These are phyloP conservation scores for Chaetogeoica ovagalla DNA, from an alignment of 2,888 invertebrate species.

Conservation along the genomic window DNA sequence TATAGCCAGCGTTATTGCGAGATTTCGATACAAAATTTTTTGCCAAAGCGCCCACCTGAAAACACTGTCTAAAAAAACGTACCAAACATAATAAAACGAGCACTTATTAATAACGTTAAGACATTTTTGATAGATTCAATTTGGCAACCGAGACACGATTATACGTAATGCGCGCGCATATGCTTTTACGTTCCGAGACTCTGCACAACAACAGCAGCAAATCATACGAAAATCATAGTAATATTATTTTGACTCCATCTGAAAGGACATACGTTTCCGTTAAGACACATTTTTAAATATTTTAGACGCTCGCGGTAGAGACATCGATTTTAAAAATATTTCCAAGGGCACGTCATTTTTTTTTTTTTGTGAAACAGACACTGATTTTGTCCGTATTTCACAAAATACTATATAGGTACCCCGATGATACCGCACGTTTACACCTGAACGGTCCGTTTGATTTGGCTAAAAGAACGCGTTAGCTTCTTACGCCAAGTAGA, in stretches of 20 bases:
- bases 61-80: constrained; percentile 22
- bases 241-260: no score
- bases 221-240: background rate
- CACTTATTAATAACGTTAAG: constrained; percentile 33
- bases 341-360: background rate
- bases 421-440: background rate
- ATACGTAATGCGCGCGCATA: background rate
- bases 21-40: constrained; percentile 23
- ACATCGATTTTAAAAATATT: background rate
- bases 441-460: constrained; percentile 25
- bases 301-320: no score
- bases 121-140: constrained; percentile 33
- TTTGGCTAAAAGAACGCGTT: background rate
- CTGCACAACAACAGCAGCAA: background rate
- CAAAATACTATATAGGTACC: constrained; percentile 3
- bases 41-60: constrained; percentile 50
- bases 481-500: constrained; percentile 30
- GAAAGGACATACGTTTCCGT: no score
- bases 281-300: no score
- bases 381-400: background rate
- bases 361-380: background rate
- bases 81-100: constrained; percentile 37
- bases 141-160: constrained; percentile 18
- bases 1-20: constrained; percentile 47
- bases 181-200: background rate